A percentile compares a stretch with the other conserved stretches of the same genome.
Conservation (phyloP, 2,888 invertebrate genomes). For the Cyrtodaria siliqua region DNA sequence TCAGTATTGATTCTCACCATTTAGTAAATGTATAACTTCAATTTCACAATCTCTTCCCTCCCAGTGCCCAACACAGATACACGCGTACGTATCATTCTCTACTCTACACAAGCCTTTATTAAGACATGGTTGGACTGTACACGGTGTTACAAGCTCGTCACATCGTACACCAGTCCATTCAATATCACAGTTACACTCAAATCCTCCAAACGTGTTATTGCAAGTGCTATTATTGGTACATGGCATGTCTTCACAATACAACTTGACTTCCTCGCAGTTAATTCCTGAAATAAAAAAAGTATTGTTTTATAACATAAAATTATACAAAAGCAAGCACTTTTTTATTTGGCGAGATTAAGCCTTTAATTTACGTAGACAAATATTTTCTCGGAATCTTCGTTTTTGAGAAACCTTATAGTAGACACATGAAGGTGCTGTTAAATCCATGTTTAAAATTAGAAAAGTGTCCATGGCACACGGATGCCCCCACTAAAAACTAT, state of each 20-base stretch:
- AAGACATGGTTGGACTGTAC: slow-evolving; percentile 44
- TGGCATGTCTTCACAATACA: slow-evolving; percentile 42
- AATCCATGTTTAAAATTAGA: no score
- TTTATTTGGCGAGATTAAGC: no score
- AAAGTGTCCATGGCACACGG: no score
- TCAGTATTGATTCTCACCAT: no score
- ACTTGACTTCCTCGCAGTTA: slow-evolving; percentile 32
- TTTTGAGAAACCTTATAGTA: no score
- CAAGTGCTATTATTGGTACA: slow-evolving; percentile 49
- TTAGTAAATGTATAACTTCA: slow-evolving; percentile 16
- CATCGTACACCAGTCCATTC: slow-evolving; percentile 49
- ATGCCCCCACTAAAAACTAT: no score
- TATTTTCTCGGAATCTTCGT: no score
- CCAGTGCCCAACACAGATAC: slow-evolving; percentile 51
- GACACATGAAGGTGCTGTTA: no score
- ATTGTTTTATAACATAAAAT: no score
- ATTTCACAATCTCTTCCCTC: slow-evolving; percentile 40
- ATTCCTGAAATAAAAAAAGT: slow-evolving; percentile 36
- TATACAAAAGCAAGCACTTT: no score
- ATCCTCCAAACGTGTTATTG: slow-evolving; percentile 49
- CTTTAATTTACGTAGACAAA: no score
- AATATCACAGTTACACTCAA: slow-evolving; percentile 43
- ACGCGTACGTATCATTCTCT: slow-evolving; percentile 10
- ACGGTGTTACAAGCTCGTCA: slow-evolving; percentile 46
- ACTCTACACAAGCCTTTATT: slow-evolving; percentile 42